Percentiles rank a stretch among this genome's conserved stretches.
These are phyloP conservation scores for Neodiprion virginianus DNA, from an alignment of 1,140 invertebrate genomes.

Conservation along the genomic window DNA sequence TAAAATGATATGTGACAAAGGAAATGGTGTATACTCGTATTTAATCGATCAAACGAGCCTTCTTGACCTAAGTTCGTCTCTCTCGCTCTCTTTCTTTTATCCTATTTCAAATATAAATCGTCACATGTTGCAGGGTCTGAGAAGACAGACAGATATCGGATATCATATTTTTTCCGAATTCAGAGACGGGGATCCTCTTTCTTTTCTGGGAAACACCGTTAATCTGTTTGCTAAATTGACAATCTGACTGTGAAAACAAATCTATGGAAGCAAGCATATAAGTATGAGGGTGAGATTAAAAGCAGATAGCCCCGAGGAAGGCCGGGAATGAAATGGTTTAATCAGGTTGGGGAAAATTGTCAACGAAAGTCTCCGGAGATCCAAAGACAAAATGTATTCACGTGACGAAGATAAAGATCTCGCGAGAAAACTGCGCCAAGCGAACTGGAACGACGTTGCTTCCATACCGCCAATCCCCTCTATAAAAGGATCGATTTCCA, in stretches of 20 bases:
- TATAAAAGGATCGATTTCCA: slow-evolving; percentile 7
- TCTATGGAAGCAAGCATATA: background rate
- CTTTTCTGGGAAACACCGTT: background rate
- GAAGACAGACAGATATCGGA: too few relatives aligned
- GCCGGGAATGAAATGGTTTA: background rate
- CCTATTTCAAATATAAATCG: too few relatives aligned
- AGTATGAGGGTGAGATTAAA: background rate
- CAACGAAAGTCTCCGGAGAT: background rate
- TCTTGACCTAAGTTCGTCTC: too few relatives aligned
- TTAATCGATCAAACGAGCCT: too few relatives aligned
- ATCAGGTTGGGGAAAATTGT: slow-evolving; percentile 1
- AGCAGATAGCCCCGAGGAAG: slow-evolving; percentile 6
- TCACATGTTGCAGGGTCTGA: too few relatives aligned
- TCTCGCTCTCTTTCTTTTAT: too few relatives aligned
- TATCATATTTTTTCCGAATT: too few relatives aligned
- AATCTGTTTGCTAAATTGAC: slow-evolving; percentile 2
- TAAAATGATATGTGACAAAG: too few relatives aligned
- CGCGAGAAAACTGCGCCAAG: background rate
- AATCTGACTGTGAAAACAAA: background rate
- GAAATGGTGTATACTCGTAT: too few relatives aligned
- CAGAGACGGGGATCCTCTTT: too few relatives aligned
- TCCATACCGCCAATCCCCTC: background rate
- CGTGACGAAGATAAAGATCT: slow-evolving; percentile 3
- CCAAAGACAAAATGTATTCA: background rate
- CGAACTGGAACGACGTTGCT: background rate